Evolutionary conservation across 1,140 invertebrate species (phyloP).

Genomic region (Zaprionus kolodkinae): DNA sequence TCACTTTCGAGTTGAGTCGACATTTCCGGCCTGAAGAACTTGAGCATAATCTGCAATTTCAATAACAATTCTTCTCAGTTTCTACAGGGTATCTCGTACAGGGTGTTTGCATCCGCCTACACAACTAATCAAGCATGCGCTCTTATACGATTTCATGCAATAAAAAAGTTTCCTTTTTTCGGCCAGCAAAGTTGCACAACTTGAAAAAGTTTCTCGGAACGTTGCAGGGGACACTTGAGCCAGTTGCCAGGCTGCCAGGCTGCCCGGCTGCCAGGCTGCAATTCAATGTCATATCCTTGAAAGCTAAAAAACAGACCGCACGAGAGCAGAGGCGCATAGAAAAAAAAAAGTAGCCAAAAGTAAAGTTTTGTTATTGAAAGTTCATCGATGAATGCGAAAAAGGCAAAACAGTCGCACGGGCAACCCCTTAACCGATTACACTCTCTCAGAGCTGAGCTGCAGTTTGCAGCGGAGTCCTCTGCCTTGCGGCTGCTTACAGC

Average conservation of each 20-base stretch:
- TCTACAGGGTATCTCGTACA: neutral
- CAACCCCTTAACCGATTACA: conserved; percentile 4
- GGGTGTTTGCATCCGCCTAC: conserved; percentile 25
- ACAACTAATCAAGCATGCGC: conserved; percentile 28
- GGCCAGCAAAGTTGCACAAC: conserved; percentile 21
- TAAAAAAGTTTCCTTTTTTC: conserved; percentile 26
- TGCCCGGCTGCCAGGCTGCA: conserved; percentile 58
- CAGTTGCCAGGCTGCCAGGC: conserved; percentile 50
- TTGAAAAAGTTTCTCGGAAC: conserved; percentile 41
- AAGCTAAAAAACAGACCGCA: conserved; percentile 52
- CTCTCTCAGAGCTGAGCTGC: conserved; percentile 19
- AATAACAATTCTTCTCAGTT: conserved; percentile 2
- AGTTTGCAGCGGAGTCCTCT: conserved; percentile 20
- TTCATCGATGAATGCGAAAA: conserved; percentile 76
- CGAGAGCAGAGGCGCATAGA: conserved; percentile 5
- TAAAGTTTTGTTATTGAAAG: conserved; percentile 76
- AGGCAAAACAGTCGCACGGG: conserved; percentile 31
- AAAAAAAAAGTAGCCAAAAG: conserved; percentile 44
- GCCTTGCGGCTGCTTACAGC: conserved; percentile 74
- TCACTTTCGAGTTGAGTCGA: neutral
- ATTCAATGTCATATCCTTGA: conserved; percentile 82
- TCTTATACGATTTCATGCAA: conserved; percentile 26
- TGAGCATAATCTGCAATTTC: conserved; percentile 6
- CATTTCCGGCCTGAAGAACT: conserved; percentile 11
- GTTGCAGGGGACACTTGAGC: conserved; percentile 42